A percentile compares a stretch with the other conserved stretches of the same genome.
These are phyloP conservation scores for Gallinago undulata DNA, from an alignment of 2,113 vertebrate species.

Conservation along the genomic window DNA sequence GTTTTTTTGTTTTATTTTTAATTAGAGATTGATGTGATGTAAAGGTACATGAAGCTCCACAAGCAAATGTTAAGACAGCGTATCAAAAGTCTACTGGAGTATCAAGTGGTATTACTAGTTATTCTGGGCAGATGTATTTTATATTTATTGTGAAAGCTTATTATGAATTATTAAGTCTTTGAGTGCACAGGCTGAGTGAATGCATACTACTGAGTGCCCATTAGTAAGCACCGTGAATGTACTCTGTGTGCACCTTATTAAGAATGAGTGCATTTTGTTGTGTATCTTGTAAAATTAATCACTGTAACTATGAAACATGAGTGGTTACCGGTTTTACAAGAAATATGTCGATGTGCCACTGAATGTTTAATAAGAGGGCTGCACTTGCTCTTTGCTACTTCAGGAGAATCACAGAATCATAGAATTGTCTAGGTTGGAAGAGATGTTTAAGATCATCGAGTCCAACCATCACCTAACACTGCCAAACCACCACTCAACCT, in stretches of 20 bases:
- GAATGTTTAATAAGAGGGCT: neutral
- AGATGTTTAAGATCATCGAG: neutral
- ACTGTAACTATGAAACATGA: neutral
- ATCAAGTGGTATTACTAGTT: neutral
- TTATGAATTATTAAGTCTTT: slow-evolving; percentile 54
- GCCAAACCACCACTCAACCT: neutral
- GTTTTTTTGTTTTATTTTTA: neutral
- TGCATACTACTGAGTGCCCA: neutral
- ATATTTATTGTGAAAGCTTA: slow-evolving; percentile 22
- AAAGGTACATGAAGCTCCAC: neutral
- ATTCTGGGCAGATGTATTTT: neutral
- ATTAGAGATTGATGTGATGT: neutral
- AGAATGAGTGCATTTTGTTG: slow-evolving; percentile 1
- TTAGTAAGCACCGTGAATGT: neutral
- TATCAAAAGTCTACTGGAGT: neutral
- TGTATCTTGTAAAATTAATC: slow-evolving; percentile 52
- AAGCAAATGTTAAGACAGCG: neutral
- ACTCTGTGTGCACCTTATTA: neutral
- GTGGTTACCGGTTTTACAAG: neutral
- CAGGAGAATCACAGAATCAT: neutral
- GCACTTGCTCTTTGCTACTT: neutral
- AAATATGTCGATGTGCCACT: neutral
- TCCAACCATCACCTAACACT: neutral
- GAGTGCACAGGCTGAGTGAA: slow-evolving; percentile 19
- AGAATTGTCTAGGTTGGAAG: neutral